Evolutionary conservation across 2,888 invertebrate genomes (phyloP).

Genomic region (Eupithecia tripunctaria): DNA sequence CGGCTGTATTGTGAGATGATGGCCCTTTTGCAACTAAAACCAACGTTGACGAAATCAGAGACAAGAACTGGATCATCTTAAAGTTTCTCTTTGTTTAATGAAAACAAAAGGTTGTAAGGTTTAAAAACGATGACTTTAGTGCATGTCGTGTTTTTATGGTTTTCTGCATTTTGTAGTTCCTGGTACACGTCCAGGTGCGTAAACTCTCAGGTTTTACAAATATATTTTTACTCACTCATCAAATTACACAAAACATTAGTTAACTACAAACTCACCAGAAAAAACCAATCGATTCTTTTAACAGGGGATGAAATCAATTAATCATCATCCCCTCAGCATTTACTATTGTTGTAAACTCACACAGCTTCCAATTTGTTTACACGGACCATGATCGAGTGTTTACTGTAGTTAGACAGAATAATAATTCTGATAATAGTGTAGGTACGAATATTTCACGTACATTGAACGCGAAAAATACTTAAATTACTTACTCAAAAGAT

Average conservation of each 20-base stretch:
- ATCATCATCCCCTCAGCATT: conserved; percentile 54
- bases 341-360: conserved; percentile 53
- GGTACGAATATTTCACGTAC: not conserved
- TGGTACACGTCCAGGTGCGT: not conserved
- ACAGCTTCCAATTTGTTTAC: conserved; percentile 39
- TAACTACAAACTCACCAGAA: not conserved
- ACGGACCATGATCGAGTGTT: conserved; percentile 20
- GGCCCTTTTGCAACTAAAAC: conserved; percentile 33
- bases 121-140: not conserved
- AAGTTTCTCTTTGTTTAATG: not conserved
- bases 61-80: conserved; percentile 34
- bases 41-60: conserved; percentile 30
- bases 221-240: not conserved
- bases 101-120: not conserved
- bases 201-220: not conserved
- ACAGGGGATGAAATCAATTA: conserved; percentile 53
- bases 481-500: not conserved
- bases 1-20: conserved; percentile 16
- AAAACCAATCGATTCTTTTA: conserved; percentile 34
- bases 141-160: not conserved
- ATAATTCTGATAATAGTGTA: not conserved
- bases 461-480: not conserved
- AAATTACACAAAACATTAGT: not conserved
- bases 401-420: not conserved
- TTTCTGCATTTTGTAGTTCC: not conserved